Evolutionary conservation across 2,797 vertebrate genomes (phyloP), one percentile per base, ranked within the genome.

Genomic region (Sebastes minor): DNA sequence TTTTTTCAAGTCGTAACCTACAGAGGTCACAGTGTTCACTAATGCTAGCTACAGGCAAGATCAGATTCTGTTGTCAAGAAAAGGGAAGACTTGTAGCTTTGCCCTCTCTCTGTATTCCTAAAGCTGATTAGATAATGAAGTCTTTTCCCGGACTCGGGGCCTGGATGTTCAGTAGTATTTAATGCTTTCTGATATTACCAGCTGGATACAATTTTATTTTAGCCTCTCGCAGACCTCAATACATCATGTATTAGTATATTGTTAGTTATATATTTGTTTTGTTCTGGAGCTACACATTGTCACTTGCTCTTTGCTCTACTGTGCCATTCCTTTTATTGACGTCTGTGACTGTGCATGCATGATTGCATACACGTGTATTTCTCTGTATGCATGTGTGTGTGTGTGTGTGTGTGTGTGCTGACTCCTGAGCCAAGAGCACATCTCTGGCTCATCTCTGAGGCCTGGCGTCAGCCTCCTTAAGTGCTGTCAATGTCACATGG

Each of bases 401-500:
- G 38, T 56, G 49, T 62, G 38, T 56, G 59, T 35, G 56, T 53
- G 38, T 10, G 46, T 55, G 32, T 57, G 22, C 22, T 66, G 76
- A 83, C 74, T 82, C 81, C 68, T 71, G 60, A 80, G 80, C 75
- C 70, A 84, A 80, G 75, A 84, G 78, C 87, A 84, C 78, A 83
- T 90, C 86, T 90, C 80, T 55, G 78, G 91, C 88, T 89, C 82
- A 79, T 91, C 87, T 83, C 86, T 81, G 35, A 76, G 81, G 74
- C 85, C 84, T 82, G 75, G 80, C 84, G 49, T 90, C 83, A 86
- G 84, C 85, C 78, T 93, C 76, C 86, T 92, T 94, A 94, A 95
- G 91, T 92, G 91, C 92, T 94, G 93, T 94, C 93, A 94, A 25
- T 92, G 93, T 92, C 93, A 92, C 92, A 81, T 85, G 84, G 90